Conservation (phyloP, 2,888 invertebrate species). For the Colostygia pectinataria region DNA sequence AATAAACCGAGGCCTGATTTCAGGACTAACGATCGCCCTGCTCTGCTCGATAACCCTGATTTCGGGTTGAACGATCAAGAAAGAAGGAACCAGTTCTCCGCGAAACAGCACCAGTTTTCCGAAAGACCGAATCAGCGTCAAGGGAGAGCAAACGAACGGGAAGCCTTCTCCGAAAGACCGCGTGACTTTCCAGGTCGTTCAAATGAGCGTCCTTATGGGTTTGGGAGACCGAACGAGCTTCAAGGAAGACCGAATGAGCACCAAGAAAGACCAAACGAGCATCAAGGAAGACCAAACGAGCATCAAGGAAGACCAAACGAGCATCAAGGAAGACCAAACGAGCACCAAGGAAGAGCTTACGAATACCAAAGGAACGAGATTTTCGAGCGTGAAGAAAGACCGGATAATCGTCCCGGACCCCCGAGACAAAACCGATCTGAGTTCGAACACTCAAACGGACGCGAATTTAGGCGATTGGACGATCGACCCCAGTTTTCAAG, state of each 20-base stretch:
- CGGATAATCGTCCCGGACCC: neutral
- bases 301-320: neutral
- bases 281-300: neutral
- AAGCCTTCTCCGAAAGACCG: neutral
- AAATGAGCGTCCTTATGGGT: neutral
- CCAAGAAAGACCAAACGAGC: neutral
- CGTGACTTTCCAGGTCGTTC: neutral
- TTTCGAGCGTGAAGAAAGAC: neutral
- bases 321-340: slow-evolving; percentile 1
- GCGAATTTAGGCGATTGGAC: neutral
- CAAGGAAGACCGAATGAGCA: neutral
- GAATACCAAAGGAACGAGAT: too few species aligned
- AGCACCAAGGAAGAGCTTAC: neutral
- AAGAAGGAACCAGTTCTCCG: slow-evolving; percentile 12
- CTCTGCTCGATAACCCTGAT: neutral
- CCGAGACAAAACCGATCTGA: neutral
- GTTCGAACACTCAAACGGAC: neutral
- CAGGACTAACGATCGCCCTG: slow-evolving; percentile 1
- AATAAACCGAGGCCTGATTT: slow-evolving; percentile 8
- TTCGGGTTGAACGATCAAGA: neutral
- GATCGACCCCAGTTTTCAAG: neutral
- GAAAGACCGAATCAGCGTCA: neutral
- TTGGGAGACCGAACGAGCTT: neutral
- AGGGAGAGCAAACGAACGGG: neutral
- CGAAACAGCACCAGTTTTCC: neutral